These are phyloP conservation scores for Chloropsis hardwickii DNA, from an alignment of 2,113 vertebrate species.

Conservation along the genomic window DNA sequence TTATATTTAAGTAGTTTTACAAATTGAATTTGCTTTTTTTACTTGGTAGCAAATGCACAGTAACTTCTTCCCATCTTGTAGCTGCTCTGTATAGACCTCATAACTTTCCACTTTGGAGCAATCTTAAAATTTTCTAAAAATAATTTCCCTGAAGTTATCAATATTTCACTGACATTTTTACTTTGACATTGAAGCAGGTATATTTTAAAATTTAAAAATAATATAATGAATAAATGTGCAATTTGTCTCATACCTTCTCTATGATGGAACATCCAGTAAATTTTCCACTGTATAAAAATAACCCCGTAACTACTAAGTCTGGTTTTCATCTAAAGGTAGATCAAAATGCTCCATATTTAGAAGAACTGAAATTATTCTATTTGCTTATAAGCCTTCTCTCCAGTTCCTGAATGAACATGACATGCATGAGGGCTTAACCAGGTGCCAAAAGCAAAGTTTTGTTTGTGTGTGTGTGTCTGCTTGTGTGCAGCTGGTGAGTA, in stretches of 20 bases:
- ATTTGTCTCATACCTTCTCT: neutral
- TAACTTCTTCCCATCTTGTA: neutral
- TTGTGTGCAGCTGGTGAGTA: constrained; percentile 30
- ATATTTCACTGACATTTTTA: neutral
- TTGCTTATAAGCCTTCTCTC: neutral
- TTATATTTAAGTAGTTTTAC: neutral
- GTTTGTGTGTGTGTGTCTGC: neutral
- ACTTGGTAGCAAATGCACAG: neutral
- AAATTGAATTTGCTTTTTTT: neutral
- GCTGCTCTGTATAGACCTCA: neutral
- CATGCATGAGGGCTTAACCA: neutral
- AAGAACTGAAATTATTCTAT: neutral
- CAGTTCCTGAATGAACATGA: neutral
- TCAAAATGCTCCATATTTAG: neutral
- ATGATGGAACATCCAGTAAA: neutral
- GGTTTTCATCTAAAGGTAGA: neutral
- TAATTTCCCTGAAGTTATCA: neutral
- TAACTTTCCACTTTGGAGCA: neutral
- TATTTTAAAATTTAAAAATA: neutral
- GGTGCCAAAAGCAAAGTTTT: neutral
- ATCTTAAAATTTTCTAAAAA: neutral
- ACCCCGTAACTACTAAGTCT: neutral
- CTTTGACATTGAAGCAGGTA: neutral
- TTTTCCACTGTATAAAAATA: neutral
- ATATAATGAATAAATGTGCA: neutral